Evolutionary conservation across 2,888 invertebrate species (phyloP).

Genomic region (Adineta ricciae): DNA sequence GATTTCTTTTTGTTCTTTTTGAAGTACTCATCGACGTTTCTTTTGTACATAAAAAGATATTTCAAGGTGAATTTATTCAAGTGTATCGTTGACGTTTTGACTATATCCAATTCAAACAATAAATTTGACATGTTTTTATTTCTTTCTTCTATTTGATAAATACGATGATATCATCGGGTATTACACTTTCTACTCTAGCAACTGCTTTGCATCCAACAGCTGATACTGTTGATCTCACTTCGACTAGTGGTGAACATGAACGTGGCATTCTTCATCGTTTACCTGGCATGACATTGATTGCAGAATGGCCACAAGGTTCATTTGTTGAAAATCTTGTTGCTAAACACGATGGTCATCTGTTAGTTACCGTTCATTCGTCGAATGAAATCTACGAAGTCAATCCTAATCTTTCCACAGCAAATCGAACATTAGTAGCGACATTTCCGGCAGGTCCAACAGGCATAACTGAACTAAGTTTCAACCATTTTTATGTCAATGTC

Average conservation of each 20-base stretch:
- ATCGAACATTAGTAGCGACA: neutral
- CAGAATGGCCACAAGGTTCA: neutral
- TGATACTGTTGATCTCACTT: neutral
- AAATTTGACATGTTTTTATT: neutral
- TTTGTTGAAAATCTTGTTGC: neutral
- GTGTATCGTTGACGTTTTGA: neutral
- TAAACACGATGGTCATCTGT: neutral
- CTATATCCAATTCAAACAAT: neutral
- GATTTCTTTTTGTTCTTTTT: too few species aligned
- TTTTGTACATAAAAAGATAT: too few species aligned
- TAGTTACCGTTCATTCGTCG: neutral
- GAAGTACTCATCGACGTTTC: too few species aligned
- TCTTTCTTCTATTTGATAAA: neutral
- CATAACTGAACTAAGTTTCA: too few species aligned
- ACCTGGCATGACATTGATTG: neutral
- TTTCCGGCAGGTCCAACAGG: neutral
- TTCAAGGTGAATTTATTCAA: neutral
- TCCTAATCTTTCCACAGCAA: neutral
- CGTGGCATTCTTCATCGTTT: neutral
- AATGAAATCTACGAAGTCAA: neutral
- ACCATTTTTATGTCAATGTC: too few species aligned
- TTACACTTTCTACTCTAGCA: neutral
- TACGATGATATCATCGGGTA: neutral
- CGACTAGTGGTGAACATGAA: neutral
- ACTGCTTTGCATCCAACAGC: neutral